Evolutionary conservation across 35 echinoderm and acorn worm species (phyloP), one percentile per base, ranked within the genome.

Genomic region (Amphiura filiformis): DNA sequence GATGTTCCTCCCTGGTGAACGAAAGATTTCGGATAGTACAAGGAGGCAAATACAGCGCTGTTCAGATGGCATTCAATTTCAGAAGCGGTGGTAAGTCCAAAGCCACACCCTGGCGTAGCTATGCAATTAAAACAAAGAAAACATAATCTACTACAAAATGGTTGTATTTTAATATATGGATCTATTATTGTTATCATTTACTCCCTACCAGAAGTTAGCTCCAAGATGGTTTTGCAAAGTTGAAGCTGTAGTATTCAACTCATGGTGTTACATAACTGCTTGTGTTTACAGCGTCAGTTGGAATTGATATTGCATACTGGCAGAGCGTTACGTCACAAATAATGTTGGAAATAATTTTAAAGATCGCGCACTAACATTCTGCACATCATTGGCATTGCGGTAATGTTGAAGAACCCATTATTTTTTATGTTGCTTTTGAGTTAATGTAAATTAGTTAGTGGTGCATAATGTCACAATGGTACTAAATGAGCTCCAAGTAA

Each of bases 71-170:
- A 97, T 28, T 37, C 13, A 31, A 88, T 18, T 36, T 64, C 64
- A 0, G 61, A n/a, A 33, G 39, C 84, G 22, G 38, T 83, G 11
- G 39, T 41, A 1, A 35, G 13, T 57, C 93, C 89, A 18, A 93
- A 88, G 32, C 79, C 34, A 76, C 94, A 97, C 20, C 94, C 94
- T 13, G 77, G 80, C 32, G 78, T 9, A 65, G 89, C 94, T 97
- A 37, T 11, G 34, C 52, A 39, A 33, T 84, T 15, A 39, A 76
- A 15, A 38, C 4, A 13, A 0, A 47, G 57, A 52, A 52, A 11
- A 52, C 20, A 52, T 7, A 52, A 11, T 7, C 44, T 52, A 52
- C 20, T 52, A 52, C n/a, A n/a, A n/a, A n/a, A n/a, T n/a, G n/a
- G n/a, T n/a, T n/a, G n/a, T n/a, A n/a, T n/a, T n/a, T n/a, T n/a